Evolutionary conservation across 2,888 invertebrate genomes (phyloP).

Genomic region (Ochlodes sylvanus): DNA sequence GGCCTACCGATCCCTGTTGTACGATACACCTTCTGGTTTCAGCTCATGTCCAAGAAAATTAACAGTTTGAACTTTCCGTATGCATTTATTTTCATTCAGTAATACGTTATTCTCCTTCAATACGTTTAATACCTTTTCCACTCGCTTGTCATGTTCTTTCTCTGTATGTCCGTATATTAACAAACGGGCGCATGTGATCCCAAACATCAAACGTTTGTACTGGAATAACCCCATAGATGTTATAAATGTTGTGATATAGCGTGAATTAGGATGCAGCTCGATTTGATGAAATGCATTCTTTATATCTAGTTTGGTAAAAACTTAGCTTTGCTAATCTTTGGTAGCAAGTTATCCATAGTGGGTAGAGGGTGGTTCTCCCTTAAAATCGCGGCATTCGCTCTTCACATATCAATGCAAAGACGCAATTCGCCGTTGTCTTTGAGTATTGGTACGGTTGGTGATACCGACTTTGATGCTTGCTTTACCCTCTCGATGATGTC

Average conservation of each 20-base stretch:
- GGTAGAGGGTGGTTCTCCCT: constrained; percentile 40
- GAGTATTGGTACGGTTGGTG: constrained; percentile 38
- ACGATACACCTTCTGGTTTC: no score
- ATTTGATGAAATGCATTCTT: constrained; percentile 59
- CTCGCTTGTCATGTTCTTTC: no score
- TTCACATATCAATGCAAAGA: constrained; percentile 37
- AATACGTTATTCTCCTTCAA: no score
- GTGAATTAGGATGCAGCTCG: constrained; percentile 52
- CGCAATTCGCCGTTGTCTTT: constrained; percentile 35
- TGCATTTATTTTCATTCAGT: no score
- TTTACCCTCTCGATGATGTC: constrained; percentile 9
- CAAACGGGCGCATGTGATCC: constrained; percentile 64
- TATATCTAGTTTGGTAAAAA: constrained; percentile 53
- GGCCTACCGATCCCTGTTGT: no score
- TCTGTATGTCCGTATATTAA: no score
- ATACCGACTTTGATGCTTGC: constrained; percentile 6
- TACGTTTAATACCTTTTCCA: no score
- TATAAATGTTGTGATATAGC: constrained; percentile 59
- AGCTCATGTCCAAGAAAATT: no score
- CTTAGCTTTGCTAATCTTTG: constrained; percentile 46
- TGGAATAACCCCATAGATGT: constrained; percentile 56
- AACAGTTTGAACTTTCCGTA: no score
- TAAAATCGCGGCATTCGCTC: constrained; percentile 39
- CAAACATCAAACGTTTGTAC: constrained; percentile 64
- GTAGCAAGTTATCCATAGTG: constrained; percentile 42